Evolutionary conservation across 2,888 invertebrate genomes (phyloP).

Genomic region (Ophioninae sp.): DNA sequence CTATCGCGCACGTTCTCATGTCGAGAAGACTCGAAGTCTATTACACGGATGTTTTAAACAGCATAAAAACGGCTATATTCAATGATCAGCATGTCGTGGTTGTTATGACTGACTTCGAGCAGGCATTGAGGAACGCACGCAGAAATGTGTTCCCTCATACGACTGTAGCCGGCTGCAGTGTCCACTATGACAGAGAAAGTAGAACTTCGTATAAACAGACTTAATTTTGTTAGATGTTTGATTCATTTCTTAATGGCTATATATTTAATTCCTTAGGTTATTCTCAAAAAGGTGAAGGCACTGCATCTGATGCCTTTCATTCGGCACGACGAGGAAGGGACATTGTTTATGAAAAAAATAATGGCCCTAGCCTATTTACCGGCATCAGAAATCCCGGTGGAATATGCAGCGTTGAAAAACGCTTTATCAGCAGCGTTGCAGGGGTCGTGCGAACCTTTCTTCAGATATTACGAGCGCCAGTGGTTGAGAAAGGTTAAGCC

Average conservation of each 20-base stretch:
- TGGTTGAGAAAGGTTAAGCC: slow-evolving; percentile 50
- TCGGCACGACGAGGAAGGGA: slow-evolving; percentile 15
- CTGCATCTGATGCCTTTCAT: neutral
- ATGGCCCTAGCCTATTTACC: slow-evolving; percentile 55
- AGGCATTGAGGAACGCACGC: slow-evolving; percentile 31
- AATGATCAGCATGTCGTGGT: neutral
- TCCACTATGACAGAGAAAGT: slow-evolving; percentile 33
- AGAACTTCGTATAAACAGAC: neutral
- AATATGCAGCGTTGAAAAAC: slow-evolving; percentile 1
- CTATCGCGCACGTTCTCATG: slow-evolving; percentile 36
- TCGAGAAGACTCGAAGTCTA: slow-evolving; percentile 15
- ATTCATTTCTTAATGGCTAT: slow-evolving; percentile 5
- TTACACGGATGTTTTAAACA: slow-evolving; percentile 26
- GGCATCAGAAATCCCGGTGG: neutral
- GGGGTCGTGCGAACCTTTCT: neutral
- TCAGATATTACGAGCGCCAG: slow-evolving; percentile 39
- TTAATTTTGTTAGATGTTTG: neutral
- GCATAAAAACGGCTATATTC: slow-evolving; percentile 10
- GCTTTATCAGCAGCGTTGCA: slow-evolving; percentile 1
- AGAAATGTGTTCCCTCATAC: slow-evolving; percentile 9
- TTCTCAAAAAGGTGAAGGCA: slow-evolving; percentile 10
- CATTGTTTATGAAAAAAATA: slow-evolving; percentile 41
- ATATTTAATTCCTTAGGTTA: slow-evolving; percentile 14
- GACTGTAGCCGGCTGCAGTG: slow-evolving; percentile 35
- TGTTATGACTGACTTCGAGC: slow-evolving; percentile 38